Conservation (phyloP, 2,797 vertebrate genomes). For the Acanthornis magna region DNA sequence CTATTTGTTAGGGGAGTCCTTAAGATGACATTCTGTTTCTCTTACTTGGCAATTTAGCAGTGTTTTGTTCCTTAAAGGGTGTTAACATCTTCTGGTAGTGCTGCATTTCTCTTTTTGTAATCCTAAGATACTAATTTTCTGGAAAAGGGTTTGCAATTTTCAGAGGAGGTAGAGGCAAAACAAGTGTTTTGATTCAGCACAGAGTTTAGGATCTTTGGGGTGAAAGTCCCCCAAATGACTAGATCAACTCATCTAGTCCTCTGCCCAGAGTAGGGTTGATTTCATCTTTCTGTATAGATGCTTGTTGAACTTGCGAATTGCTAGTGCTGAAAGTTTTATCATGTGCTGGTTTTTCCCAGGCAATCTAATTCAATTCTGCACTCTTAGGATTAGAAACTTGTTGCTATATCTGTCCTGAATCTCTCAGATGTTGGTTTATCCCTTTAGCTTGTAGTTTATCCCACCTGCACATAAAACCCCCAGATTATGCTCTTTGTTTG, state of each 20-base stretch:
- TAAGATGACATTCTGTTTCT: background rate
- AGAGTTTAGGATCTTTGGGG: background rate
- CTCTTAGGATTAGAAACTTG: background rate
- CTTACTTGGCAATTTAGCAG: background rate
- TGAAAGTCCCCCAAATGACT: background rate
- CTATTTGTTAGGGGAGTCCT: background rate
- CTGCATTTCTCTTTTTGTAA: background rate
- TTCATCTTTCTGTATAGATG: background rate
- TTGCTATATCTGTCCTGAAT: background rate
- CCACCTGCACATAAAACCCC: background rate
- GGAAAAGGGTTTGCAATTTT: background rate
- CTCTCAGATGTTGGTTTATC: background rate
- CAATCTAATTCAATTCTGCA: background rate
- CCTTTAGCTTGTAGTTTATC: background rate
- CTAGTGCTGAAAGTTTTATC: background rate
- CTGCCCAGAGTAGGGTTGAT: background rate
- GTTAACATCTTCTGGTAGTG: background rate
- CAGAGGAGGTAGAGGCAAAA: background rate
- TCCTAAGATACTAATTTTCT: background rate
- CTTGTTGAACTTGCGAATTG: background rate
- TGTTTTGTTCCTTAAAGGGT: background rate
- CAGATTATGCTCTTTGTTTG: background rate
- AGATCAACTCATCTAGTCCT: background rate
- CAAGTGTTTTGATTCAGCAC: background rate
- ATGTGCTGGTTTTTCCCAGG: background rate